Evolutionary conservation across 2,797 vertebrate genomes (phyloP).

Genomic region (Rhodeus uyekii): DNA sequence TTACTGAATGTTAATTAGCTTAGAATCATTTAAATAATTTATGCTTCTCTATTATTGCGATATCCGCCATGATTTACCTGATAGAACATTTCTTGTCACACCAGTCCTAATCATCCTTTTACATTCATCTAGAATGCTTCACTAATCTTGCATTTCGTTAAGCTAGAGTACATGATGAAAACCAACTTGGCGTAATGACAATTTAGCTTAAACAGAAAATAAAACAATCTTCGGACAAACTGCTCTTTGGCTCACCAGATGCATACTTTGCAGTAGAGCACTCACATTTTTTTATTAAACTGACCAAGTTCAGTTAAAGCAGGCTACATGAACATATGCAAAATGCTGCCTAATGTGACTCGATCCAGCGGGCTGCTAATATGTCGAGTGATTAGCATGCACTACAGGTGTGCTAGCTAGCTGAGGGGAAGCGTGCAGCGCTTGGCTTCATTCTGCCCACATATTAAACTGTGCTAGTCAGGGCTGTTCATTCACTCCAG

Average conservation of each 20-base stretch:
- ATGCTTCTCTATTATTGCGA: constrained; percentile 80
- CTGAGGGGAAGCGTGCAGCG: constrained; percentile 27
- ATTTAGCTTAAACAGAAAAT: constrained; percentile 19
- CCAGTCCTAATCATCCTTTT: constrained; percentile 16
- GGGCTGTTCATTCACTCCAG: constrained; percentile 49
- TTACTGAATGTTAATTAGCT: constrained; percentile 79
- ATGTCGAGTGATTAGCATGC: constrained; percentile 21
- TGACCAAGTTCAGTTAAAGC: constrained; percentile 12
- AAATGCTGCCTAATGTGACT: constrained; percentile 1
- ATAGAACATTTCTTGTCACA: constrained; percentile 64
- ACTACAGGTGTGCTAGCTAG: constrained; percentile 26
- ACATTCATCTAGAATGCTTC: constrained; percentile 17
- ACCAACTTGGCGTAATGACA: background rate
- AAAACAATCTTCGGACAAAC: constrained; percentile 18
- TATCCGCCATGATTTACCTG: constrained; percentile 75
- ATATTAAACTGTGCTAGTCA: constrained; percentile 22
- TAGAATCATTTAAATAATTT: constrained; percentile 79
- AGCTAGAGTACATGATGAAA: constrained; percentile 8
- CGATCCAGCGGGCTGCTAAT: constrained; percentile 47
- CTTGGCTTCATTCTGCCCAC: constrained; percentile 38
- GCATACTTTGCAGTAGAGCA: background rate
- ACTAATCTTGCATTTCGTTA: constrained; percentile 11
- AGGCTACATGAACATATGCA: constrained; percentile 25
- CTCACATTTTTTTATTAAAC: constrained; percentile 20
- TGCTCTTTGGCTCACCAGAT: constrained; percentile 39